phyloP scores from a whole-genome alignment of 2,797 vertebrate genomes.

The Heterohyrax brucei region DNA sequence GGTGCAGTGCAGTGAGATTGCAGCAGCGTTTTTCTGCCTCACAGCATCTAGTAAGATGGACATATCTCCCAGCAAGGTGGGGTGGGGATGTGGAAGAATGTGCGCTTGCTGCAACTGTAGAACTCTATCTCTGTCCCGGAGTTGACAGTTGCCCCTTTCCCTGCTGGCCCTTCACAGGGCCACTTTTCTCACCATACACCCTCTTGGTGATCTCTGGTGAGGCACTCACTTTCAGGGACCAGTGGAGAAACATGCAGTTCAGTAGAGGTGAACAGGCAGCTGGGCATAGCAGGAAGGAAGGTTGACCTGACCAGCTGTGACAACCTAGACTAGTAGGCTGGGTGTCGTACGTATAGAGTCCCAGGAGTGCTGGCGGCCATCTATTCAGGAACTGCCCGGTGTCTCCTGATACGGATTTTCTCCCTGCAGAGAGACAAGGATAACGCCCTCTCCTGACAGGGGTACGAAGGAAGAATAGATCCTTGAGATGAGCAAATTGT shows the following conservation, averaged over 20 bases:
- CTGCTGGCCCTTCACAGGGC: not conserved
- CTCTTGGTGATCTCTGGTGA: not conserved
- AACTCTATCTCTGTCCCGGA: not conserved
- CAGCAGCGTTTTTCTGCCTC: not conserved
- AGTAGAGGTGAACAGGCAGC: not conserved
- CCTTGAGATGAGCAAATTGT: not conserved
- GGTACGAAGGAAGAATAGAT: not conserved
- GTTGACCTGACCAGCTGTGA: not conserved
- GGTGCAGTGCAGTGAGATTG: accelerated
- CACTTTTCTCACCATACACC: not conserved
- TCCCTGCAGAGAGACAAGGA: not conserved
- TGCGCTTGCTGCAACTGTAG: not conserved
- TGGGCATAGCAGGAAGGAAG: not conserved
- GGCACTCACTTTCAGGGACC: not conserved
- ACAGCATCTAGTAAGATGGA: not conserved
- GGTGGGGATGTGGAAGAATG: no score
- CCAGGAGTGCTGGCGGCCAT: not conserved
- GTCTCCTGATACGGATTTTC: not conserved
- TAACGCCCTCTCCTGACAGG: not conserved
- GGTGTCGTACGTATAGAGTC: not conserved
- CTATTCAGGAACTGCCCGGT: not conserved
- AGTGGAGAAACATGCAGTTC: not conserved
- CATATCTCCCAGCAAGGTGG: not conserved
- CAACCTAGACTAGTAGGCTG: not conserved
- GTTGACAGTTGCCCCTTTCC: not conserved